These are phyloP conservation scores for Coptodon rendalli DNA, from an alignment of 2,113 vertebrate species.

Conservation along the genomic window DNA sequence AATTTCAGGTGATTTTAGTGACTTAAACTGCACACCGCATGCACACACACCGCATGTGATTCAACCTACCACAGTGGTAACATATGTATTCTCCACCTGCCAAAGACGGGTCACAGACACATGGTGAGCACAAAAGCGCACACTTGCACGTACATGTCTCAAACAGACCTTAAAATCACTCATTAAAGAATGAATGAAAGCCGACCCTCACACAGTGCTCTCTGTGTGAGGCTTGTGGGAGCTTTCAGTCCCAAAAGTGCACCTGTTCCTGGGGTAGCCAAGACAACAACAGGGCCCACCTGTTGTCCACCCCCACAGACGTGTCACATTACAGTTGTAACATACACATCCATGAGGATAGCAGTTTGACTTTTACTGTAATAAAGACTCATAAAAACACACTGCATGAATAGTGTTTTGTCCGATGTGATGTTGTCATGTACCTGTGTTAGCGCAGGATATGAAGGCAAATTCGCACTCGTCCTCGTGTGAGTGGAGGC, in stretches of 20 bases:
- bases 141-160: background rate
- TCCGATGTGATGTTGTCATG: background rate
- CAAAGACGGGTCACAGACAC: conserved; percentile 41
- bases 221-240: background rate
- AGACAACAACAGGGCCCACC: conserved; percentile 45
- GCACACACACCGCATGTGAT: background rate
- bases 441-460: conserved; percentile 79
- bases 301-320: conserved; percentile 4
- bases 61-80: conserved; percentile 71
- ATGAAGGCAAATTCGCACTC: conserved; percentile 81
- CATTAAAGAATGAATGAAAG: conserved; percentile 41
- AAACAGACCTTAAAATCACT: background rate
- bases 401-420: background rate
- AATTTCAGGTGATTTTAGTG: background rate
- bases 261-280: conserved; percentile 20
- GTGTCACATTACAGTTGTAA: conserved; percentile 37
- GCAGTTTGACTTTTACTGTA: background rate
- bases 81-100: conserved; percentile 71
- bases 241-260: background rate
- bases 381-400: background rate
- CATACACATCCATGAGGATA: background rate
- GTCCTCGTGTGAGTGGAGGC: conserved; percentile 78
- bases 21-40: conserved; percentile 39
- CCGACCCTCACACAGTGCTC: background rate
- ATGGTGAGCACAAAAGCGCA: background rate